Conservation (phyloP, 2,797 vertebrate species). For the Pipistrellus pipistrellus region DNA sequence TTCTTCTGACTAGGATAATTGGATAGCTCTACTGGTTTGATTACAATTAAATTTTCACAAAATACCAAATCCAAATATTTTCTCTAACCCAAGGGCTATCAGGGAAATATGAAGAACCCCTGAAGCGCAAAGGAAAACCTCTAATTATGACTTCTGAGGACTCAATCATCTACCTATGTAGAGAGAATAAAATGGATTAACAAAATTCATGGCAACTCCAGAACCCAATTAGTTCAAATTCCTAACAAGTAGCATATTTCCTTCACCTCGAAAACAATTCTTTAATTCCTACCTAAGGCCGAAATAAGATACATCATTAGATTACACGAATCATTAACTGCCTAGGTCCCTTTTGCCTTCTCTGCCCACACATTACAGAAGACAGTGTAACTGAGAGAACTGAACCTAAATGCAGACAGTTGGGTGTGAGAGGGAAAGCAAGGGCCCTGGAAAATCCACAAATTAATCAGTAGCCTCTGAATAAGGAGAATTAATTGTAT, state of each 20-base stretch:
- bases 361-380: not conserved
- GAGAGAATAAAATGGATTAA: not conserved
- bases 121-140: not conserved
- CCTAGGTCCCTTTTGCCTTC: not conserved
- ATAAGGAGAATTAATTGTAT: slow-evolving; percentile 49
- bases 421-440: not conserved
- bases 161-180: not conserved
- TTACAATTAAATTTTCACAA: slow-evolving; percentile 5
- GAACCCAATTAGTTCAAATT: not conserved
- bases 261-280: slow-evolving; percentile 18
- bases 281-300: not conserved
- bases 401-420: not conserved
- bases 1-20: not conserved
- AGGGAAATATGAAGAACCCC: not conserved
- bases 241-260: not conserved
- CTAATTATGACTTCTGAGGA: not conserved
- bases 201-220: not conserved
- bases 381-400: not conserved
- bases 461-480: not conserved
- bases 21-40: not conserved
- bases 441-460: not conserved
- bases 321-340: not conserved
- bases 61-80: slow-evolving; percentile 45
- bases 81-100: not conserved
- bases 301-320: not conserved